Evolutionary conservation across 2,113 vertebrate species (phyloP).

Genomic region (Arizona elegans): DNA sequence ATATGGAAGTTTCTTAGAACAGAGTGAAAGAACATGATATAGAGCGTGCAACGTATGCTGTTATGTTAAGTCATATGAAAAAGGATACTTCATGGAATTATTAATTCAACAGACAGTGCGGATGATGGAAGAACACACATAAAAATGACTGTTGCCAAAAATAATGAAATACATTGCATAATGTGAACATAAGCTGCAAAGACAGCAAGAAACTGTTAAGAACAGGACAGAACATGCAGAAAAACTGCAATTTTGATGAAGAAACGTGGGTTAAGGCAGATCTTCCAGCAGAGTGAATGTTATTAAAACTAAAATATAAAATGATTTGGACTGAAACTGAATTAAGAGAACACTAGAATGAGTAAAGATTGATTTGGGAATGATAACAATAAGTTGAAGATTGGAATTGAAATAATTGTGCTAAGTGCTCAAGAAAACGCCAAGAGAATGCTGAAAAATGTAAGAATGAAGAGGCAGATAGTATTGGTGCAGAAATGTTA

Average conservation of each 20-base stretch:
- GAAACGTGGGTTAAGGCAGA: neutral
- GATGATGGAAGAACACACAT: neutral
- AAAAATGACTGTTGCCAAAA: neutral
- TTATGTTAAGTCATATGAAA: neutral
- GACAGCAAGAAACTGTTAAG: neutral
- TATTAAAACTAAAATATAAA: neutral
- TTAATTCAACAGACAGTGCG: neutral
- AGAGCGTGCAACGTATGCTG: neutral
- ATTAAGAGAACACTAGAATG: neutral
- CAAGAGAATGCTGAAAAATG: neutral
- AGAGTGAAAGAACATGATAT: neutral
- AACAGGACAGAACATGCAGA: neutral
- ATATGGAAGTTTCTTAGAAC: neutral
- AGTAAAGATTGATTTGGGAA: neutral
- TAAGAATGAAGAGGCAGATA: neutral
- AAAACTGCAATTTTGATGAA: neutral
- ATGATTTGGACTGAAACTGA: neutral
- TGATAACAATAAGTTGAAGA: neutral
- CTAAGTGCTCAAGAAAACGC: neutral
- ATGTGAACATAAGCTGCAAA: neutral
- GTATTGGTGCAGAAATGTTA: neutral
- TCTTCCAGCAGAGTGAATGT: neutral
- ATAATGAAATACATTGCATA: neutral
- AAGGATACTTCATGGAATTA: neutral
- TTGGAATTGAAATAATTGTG: neutral